phyloP scores from a whole-genome alignment of 2,797 vertebrate genomes.

The Benthosema pterotum region DNA sequence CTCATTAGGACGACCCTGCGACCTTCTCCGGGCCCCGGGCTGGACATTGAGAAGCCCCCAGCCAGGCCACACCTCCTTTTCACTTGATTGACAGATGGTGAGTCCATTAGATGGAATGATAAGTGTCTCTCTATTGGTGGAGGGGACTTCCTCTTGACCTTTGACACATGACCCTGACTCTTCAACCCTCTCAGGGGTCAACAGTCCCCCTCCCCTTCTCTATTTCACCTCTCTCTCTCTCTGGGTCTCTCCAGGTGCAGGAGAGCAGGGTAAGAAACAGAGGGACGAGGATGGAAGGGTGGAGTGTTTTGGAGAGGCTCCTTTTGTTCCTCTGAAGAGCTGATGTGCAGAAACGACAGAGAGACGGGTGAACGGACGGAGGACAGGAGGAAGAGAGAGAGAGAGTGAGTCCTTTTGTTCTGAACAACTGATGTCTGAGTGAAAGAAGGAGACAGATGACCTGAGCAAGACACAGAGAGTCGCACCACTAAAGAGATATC shows the following conservation, averaged over 20 bases:
- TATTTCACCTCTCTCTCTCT: neutral
- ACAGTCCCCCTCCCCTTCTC: conserved; percentile 70
- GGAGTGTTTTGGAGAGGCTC: conserved; percentile 37
- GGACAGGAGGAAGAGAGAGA: conserved; percentile 15
- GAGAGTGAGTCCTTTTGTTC: conserved; percentile 47
- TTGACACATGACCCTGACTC: conserved; percentile 87
- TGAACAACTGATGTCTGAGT: neutral
- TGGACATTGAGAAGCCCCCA: too few relatives aligned
- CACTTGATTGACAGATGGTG: conserved; percentile 91
- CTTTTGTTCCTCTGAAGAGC: conserved; percentile 43
- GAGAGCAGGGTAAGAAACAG: conserved; percentile 31
- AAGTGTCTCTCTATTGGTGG: conserved; percentile 88
- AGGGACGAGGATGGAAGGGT: neutral
- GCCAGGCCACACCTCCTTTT: conserved; percentile 76
- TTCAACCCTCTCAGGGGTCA: conserved; percentile 86
- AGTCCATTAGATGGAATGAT: conserved; percentile 94
- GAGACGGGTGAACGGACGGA: conserved; percentile 2
- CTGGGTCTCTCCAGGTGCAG: conserved; percentile 9
- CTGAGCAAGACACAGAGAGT: neutral
- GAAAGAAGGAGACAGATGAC: conserved; percentile 49
- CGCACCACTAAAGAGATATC: neutral
- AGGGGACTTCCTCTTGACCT: conserved; percentile 93
- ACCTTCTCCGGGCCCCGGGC: conserved; percentile 33
- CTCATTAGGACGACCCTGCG: conserved; percentile 16
- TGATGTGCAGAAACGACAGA: neutral